These are phyloP conservation scores for Otis tarda DNA, from an alignment of 2,113 vertebrate species.

Conservation along the genomic window DNA sequence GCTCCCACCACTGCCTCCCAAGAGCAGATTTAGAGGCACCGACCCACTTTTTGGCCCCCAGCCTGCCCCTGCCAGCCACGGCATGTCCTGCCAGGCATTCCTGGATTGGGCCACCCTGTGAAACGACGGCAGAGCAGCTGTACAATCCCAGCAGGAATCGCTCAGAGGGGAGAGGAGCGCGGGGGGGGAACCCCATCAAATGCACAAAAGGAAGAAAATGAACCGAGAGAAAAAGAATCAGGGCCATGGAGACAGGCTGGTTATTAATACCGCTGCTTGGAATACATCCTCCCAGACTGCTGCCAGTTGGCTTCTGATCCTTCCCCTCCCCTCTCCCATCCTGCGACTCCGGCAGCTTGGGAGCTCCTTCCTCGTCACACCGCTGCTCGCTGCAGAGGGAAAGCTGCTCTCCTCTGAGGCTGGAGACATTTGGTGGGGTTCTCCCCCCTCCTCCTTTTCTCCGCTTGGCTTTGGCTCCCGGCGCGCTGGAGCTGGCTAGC, in stretches of 20 bases:
- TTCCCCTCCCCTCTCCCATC: not conserved
- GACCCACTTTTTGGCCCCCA: not conserved
- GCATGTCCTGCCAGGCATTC: not conserved
- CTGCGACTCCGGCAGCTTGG: not conserved
- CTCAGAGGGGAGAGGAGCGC: not conserved
- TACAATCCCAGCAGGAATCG: constrained; percentile 15
- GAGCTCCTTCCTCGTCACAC: not conserved
- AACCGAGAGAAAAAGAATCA: not conserved
- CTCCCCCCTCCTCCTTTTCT: not conserved
- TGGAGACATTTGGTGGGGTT: not conserved
- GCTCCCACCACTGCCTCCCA: fast-evolving
- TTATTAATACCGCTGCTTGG: not conserved
- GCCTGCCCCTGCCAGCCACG: fast-evolving
- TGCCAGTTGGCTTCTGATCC: constrained; percentile 6
- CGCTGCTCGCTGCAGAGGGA: not conserved
- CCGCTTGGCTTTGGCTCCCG: constrained; percentile 28
- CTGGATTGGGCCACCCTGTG: not conserved
- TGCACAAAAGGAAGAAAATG: not conserved
- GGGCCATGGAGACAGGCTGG: not conserved
- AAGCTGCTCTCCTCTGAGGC: not conserved
- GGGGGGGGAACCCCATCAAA: not conserved
- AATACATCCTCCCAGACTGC: not conserved
- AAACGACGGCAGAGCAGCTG: not conserved
- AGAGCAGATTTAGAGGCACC: not conserved
- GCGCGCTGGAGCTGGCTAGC: constrained; percentile 15